phyloP scores from a whole-genome alignment of 2,797 vertebrate species.

The Eidolon dupreanum region DNA sequence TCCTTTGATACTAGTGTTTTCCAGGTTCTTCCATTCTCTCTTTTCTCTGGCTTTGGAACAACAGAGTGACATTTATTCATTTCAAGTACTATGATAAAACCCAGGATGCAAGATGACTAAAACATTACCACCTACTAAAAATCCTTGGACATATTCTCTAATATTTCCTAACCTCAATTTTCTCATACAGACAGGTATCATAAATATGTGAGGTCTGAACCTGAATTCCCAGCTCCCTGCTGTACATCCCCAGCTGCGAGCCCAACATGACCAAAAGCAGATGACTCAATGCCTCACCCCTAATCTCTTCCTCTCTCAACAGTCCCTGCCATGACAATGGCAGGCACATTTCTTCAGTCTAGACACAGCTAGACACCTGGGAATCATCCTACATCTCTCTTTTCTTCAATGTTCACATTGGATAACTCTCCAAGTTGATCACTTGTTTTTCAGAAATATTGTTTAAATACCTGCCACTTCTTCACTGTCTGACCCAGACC shows the following conservation, averaged over 20 bases:
- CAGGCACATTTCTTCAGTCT: neutral
- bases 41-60: neutral
- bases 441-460: neutral
- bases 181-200: neutral
- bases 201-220: no score
- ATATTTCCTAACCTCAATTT: neutral
- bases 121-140: neutral
- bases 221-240: rapidly evolving
- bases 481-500: neutral
- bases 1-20: neutral
- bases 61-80: neutral
- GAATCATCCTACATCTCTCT: neutral
- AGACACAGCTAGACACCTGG: neutral
- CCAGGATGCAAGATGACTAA: neutral
- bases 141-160: neutral
- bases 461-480: neutral
- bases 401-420: neutral
- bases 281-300: neutral
- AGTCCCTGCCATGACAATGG: no score
- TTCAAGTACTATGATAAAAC: neutral
- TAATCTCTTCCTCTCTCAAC: neutral
- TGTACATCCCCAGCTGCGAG: neutral
- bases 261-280: neutral
- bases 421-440: neutral
- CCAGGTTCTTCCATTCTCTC: neutral